phyloP scores from a whole-genome alignment of 92 coral and sea anemone species.

The Epizoanthus illoricatus region DNA sequence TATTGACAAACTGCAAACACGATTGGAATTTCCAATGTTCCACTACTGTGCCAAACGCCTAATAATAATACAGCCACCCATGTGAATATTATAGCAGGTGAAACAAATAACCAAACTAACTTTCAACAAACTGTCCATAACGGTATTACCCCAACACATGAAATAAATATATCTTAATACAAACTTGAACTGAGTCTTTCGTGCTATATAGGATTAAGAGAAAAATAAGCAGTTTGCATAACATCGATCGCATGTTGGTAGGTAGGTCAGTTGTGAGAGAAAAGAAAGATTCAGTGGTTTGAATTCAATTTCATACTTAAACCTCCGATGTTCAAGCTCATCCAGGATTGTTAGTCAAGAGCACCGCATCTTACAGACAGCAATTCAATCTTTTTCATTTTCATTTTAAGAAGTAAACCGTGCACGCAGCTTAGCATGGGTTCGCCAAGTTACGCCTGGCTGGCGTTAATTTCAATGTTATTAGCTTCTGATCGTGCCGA shows the following conservation, averaged over 20 bases:
- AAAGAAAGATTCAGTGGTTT: background rate
- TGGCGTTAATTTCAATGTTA: conserved; percentile 17
- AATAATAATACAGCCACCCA: too few species aligned
- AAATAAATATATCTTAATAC: too few species aligned
- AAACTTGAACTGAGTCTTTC: too few species aligned
- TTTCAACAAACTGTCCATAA: too few species aligned
- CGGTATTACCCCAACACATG: too few species aligned
- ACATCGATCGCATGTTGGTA: too few species aligned
- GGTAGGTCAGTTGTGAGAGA: background rate
- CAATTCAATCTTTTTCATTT: background rate
- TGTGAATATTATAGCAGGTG: too few species aligned
- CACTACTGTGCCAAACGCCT: background rate
- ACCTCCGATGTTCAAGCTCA: background rate
- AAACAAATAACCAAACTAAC: too few species aligned
- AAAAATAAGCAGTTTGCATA: too few species aligned
- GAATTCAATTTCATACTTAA: conserved; percentile 12
- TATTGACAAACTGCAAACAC: background rate
- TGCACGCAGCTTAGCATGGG: conserved; percentile 2
- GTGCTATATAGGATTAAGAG: too few species aligned
- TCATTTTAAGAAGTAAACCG: conserved; percentile 11
- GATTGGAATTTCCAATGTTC: background rate
- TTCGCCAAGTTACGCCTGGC: conserved; percentile 9
- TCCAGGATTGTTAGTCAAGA: background rate
- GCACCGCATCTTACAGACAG: background rate
- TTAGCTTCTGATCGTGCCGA: conserved; percentile 32